A percentile compares a stretch with the other conserved stretches of the same genome.
phyloP scores from a whole-genome alignment of 1,140 invertebrate species.

The Zaprionus vittiger region DNA sequence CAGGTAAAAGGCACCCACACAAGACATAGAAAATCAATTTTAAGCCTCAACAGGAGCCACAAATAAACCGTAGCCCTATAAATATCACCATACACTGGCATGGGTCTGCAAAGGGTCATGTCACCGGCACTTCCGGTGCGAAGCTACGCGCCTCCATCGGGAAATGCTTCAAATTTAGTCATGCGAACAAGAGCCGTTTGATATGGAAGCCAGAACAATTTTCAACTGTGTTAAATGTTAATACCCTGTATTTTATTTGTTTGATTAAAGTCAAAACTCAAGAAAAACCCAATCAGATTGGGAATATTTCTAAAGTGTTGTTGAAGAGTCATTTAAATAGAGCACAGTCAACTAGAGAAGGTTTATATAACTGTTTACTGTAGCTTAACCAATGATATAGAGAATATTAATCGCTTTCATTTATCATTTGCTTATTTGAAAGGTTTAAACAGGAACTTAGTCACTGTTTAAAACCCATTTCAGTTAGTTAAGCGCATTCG shows the following conservation, averaged over 20 bases:
- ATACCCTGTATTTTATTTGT: neutral
- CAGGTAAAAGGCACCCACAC: neutral
- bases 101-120: neutral
- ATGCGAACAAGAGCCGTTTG: conserved; percentile 19
- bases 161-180: conserved; percentile 23
- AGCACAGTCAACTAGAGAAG: too few relatives aligned
- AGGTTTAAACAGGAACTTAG: neutral
- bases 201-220: conserved; percentile 3
- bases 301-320: too few relatives aligned
- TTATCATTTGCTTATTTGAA: too few relatives aligned
- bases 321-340: too few relatives aligned
- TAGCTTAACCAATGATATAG: too few relatives aligned
- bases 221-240: neutral
- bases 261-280: too few relatives aligned
- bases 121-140: conserved; percentile 45
- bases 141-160: conserved; percentile 10
- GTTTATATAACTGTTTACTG: too few relatives aligned
- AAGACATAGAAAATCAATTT: conserved; percentile 68
- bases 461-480: neutral
- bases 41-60: conserved; percentile 34
- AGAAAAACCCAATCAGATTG: too few relatives aligned
- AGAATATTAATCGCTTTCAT: too few relatives aligned
- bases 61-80: conserved; percentile 26
- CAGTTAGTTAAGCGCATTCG: neutral
- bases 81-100: conserved; percentile 31